Percentiles rank a stretch among this genome's conserved stretches.
Evolutionary conservation across 2,888 invertebrate species (phyloP).

Genomic region (Drosophila niveifrons): DNA sequence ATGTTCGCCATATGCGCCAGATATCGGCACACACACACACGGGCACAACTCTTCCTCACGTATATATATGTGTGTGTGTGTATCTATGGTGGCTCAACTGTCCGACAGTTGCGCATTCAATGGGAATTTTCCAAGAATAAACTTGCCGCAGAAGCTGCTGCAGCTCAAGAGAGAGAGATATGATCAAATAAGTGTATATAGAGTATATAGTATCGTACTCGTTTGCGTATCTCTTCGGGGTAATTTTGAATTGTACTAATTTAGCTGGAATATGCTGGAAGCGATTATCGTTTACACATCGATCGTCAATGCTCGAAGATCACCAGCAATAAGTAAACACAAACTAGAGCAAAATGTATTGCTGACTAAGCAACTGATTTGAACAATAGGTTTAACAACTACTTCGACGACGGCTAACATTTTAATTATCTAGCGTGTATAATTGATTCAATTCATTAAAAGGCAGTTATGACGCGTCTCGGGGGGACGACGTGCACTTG

Average conservation of each 20-base stretch:
- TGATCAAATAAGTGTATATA: conserved; percentile 21
- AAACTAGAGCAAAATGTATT: conserved; percentile 1
- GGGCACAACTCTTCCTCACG: conserved; percentile 7
- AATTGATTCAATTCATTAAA: conserved; percentile 36
- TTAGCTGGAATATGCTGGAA: conserved; percentile 26
- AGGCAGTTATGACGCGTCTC: conserved; percentile 39
- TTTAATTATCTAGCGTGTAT: conserved; percentile 4
- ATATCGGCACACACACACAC: conserved; percentile 25
- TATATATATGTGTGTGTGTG: conserved; percentile 9
- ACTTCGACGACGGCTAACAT: not conserved
- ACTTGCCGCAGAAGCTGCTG: conserved; percentile 33
- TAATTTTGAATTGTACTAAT: conserved; percentile 27
- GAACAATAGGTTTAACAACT: conserved; percentile 3
- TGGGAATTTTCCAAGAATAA: conserved; percentile 59
- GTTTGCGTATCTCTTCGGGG: conserved; percentile 24
- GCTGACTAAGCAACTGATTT: conserved; percentile 26
- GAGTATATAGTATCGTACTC: not conserved
- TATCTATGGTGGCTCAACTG: conserved; percentile 50
- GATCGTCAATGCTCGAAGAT: conserved; percentile 1
- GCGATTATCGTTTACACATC: conserved; percentile 1
- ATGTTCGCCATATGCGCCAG: conserved; percentile 64
- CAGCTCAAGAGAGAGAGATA: conserved; percentile 41
- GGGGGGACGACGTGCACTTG: conserved; percentile 67
- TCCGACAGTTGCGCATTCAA: conserved; percentile 59
- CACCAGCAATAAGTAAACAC: conserved; percentile 4